Conservation (phyloP, 2,888 invertebrate species). For the Nemapogon koenigi region DNA sequence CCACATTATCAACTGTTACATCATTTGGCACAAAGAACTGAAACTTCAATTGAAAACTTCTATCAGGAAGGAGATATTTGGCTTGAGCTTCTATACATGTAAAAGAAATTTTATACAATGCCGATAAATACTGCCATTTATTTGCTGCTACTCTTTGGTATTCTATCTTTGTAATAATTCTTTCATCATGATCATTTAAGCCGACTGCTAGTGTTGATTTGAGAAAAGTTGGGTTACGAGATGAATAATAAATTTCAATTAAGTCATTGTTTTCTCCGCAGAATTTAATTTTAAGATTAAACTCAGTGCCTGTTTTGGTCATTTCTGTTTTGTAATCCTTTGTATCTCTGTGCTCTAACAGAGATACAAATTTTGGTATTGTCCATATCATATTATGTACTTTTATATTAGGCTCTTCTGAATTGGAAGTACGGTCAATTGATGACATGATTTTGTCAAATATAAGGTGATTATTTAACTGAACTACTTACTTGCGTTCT, state of each 20-base stretch:
- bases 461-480: background rate
- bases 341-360: constrained; percentile 37
- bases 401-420: constrained; percentile 47
- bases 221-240: constrained; percentile 23
- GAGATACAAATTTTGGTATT: constrained; percentile 37
- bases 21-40: constrained; percentile 50
- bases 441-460: constrained; percentile 16
- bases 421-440: constrained; percentile 37
- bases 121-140: constrained; percentile 53
- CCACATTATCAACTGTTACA: constrained; percentile 38
- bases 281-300: constrained; percentile 51
- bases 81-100: too few relatives aligned
- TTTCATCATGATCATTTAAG: constrained; percentile 22
- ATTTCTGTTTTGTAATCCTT: constrained; percentile 44
- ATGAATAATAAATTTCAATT: constrained; percentile 47
- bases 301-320: constrained; percentile 29
- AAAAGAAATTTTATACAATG: constrained; percentile 39
- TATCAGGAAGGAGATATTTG: too few relatives aligned
- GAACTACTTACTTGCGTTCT: background rate
- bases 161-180: constrained; percentile 47
- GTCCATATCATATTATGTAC: constrained; percentile 51
- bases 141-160: constrained; percentile 49
- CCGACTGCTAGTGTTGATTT: background rate
- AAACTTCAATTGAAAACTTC: constrained; percentile 45
- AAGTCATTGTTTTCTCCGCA: constrained; percentile 46